phyloP scores from a whole-genome alignment of 2,797 vertebrate species.

The Fringilla coelebs region DNA sequence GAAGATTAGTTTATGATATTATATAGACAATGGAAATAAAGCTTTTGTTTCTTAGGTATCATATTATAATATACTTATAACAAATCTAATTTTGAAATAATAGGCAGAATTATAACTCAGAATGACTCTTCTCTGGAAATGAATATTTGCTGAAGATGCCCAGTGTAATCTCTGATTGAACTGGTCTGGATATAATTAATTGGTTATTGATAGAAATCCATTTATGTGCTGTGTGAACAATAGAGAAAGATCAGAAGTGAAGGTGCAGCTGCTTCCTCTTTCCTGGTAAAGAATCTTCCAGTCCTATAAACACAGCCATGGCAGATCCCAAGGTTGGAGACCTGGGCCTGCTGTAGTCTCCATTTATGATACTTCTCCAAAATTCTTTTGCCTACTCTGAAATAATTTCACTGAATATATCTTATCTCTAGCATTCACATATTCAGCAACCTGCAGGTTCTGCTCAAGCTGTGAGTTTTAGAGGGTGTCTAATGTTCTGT shows the following conservation, averaged over 20 bases:
- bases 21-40: not conserved
- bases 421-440: not conserved
- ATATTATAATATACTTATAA: not conserved
- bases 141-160: not conserved
- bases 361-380: not conserved
- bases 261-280: not conserved
- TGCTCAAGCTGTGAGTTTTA: not conserved
- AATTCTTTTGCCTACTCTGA: not conserved
- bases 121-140: not conserved
- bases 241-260: not conserved
- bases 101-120: not conserved
- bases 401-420: not conserved
- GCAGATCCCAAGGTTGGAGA: not conserved
- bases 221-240: not conserved
- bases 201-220: not conserved
- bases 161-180: not conserved
- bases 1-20: not conserved
- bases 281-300: not conserved
- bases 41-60: not conserved
- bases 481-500: not conserved
- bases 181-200: not conserved
- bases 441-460: not conserved
- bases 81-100: too few species aligned
- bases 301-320: not conserved
- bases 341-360: fast-evolving